phyloP scores from a whole-genome alignment of 2,888 invertebrate species.

The Rhamphomyia laevipes region DNA sequence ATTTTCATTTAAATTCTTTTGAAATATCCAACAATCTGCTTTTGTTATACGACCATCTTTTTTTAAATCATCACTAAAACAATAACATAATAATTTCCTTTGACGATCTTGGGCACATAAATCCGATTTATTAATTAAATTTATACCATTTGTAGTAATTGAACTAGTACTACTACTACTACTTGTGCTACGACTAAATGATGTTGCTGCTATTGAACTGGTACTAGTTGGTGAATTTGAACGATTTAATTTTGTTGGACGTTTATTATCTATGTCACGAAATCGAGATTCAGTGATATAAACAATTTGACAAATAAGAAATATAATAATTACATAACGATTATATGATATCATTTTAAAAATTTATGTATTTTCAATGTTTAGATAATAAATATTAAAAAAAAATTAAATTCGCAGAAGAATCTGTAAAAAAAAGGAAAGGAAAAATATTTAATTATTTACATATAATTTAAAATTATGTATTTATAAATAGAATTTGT shows the following conservation, averaged over 20 bases:
- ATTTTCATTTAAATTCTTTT: constrained; percentile 46
- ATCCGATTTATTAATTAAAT: constrained; percentile 1
- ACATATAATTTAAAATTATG: too few relatives aligned
- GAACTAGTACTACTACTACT: neutral
- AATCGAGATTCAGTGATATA: constrained; percentile 5
- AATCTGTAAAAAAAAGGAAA: too few relatives aligned
- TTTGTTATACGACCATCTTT: constrained; percentile 40
- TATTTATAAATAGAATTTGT: too few relatives aligned
- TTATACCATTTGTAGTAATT: neutral
- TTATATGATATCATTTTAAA: neutral
- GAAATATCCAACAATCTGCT: constrained; percentile 60
- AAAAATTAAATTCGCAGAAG: too few relatives aligned
- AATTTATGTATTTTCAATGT: too few relatives aligned
- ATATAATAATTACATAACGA: neutral
- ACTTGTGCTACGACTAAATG: neutral
- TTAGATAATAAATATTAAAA: too few relatives aligned
- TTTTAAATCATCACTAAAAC: constrained; percentile 21
- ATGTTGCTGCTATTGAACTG: neutral
- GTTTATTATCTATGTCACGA: constrained; percentile 5
- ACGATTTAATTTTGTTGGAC: neutral
- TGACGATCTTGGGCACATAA: constrained; percentile 13
- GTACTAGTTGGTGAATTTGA: neutral
- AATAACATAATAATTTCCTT: constrained; percentile 14
- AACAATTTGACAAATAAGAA: constrained; percentile 6
- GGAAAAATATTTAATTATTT: too few relatives aligned